Evolutionary conservation across 2,888 invertebrate genomes (phyloP), one percentile per base, ranked within the genome.

Genomic region (Melieria picta): DNA sequence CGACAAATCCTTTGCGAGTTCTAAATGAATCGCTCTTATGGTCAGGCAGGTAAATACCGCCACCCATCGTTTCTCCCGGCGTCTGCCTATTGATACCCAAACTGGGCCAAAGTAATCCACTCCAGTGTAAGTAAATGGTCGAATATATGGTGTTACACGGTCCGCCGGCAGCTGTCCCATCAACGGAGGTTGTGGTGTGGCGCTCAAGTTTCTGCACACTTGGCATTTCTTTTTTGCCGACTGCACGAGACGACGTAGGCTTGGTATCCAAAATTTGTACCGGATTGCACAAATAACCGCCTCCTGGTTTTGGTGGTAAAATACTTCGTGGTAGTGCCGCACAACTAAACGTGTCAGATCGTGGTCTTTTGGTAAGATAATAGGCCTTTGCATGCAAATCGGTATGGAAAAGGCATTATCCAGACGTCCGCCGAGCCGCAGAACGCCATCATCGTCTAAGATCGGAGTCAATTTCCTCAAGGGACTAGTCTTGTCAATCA

Each of bases 131-230:
- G 52, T 63, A 58, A 72, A 72, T 48, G 72, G 68, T 9, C 56
- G 73, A 4, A 74, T 52, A 16, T 72, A 76, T 42, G 77, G 75
- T 7, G 66, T 74, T 4, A 75, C n/a, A 6, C 75, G 67, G 46
- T 76, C 77, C 9, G 60, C 4, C 1, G 75, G 74, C 10, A 76
- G 16, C 48, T 75, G 77, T 7, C 75, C 79, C 77, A 80, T 79
- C 7, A 72, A 55, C 1, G 78, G 78, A 4, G 48, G 47, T 4
- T 42, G 11, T 7, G 77, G 78, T 7, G 69, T 67, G 7, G 69
- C 61, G 7, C 13, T 11, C 7, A 62, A 45, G n/a, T 42, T 56
- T 5, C 60, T 55, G 46, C 73, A 75, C 4, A 48, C 48, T 6
- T 42, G 5, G 42, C 55, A 71, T n/a, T 46, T 11, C 42, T 50